Evolutionary conservation across 2,113 vertebrate species (phyloP), one percentile per base, ranked within the genome.

Genomic region (Eonycteris spelaea): DNA sequence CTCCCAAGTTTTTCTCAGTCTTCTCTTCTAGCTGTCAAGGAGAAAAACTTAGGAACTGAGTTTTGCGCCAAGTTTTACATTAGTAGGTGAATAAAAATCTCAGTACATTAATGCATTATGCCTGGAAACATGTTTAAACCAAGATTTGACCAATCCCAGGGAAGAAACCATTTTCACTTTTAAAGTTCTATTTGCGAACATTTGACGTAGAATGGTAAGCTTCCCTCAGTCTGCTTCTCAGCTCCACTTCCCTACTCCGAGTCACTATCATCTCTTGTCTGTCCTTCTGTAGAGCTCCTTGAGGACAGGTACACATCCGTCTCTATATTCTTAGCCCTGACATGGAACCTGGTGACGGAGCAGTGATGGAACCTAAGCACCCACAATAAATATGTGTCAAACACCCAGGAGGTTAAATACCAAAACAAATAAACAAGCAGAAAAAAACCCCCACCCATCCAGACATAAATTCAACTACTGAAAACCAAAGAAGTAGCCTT

Each of bases 1-100:
- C 99, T 71, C 98, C 98, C 0, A 96, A 86, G 82, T 74, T 91
- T 30, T 94, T 98, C 79, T 97, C 98, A 0, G 94, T 73, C 88
- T 98, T 98, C 67, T 97, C 98, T 97, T 99, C 98, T 97, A 99
- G 96, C 99, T 99, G 96, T 53, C 33, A 96, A 92, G 73, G 94
- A 98, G 95, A 90, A 30, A 83, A 93, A 94, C 65, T 95, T 63
- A 94, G 11, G 28, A 68, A 35, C 16, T 48, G 22, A 43, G 6
- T 59, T 13, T 28, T 16, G 51, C 35, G 1, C 35, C 88, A 96
- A 94, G 78, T 18, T 9, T 67, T 61, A 14, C 26, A 24, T 26
- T 26, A 24, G 24, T 65, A 95, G 38, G 63, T 22, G 87, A 88
- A 13, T 19, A 79, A 77, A 92, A 92, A 94, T 63, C 85, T 57